Evolutionary conservation across 2,797 vertebrate genomes (phyloP).

Genomic region (Anomalospiza imberbis): DNA sequence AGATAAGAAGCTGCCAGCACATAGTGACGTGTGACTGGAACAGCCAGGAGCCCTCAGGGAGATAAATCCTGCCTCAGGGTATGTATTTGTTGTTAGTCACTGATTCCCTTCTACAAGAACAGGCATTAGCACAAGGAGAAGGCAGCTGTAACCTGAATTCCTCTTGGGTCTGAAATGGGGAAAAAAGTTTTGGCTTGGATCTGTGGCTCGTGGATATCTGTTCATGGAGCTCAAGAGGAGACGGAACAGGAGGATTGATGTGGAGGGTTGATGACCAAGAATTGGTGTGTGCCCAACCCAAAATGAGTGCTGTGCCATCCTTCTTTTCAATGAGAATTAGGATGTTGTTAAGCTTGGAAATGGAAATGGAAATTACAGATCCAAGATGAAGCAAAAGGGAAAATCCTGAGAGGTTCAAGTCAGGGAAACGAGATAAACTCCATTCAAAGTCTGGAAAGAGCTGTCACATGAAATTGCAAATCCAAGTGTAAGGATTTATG

Average conservation of each 20-base stretch:
- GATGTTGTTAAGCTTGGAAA: neutral
- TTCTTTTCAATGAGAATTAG: neutral
- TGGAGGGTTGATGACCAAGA: neutral
- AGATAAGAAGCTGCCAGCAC: neutral
- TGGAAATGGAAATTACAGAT: constrained; percentile 1
- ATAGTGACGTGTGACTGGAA: neutral
- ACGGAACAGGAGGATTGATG: neutral
- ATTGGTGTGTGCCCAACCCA: neutral
- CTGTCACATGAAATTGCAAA: constrained; percentile 53
- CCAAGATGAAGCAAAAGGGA: neutral
- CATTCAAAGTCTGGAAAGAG: neutral
- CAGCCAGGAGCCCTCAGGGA: neutral
- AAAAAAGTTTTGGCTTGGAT: neutral
- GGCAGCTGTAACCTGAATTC: neutral
- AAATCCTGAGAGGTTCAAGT: constrained; percentile 27
- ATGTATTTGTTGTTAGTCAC: neutral
- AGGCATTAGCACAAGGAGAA: neutral
- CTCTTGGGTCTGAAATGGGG: neutral
- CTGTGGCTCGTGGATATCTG: neutral
- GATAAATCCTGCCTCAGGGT: neutral
- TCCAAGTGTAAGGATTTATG: constrained; percentile 31
- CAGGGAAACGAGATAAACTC: neutral
- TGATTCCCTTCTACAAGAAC: neutral
- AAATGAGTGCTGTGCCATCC: neutral
- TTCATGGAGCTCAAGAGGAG: neutral